Percentiles rank a stretch among this genome's conserved stretches.
Evolutionary conservation across 2,113 vertebrate species (phyloP).

Genomic region (Balaeniceps rex): DNA sequence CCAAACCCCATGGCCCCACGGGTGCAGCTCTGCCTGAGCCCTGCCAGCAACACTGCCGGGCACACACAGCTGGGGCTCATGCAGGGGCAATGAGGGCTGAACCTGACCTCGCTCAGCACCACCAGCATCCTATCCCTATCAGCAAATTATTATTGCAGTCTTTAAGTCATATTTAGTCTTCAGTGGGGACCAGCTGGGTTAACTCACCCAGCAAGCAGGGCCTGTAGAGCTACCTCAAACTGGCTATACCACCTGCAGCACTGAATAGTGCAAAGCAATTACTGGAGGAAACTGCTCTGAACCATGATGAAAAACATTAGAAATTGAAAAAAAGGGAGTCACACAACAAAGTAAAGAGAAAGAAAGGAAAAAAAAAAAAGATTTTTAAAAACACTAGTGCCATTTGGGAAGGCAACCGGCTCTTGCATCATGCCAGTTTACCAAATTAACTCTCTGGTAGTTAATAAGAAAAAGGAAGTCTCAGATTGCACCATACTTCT

Average conservation of each 20-base stretch:
- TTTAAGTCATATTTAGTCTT: not conserved
- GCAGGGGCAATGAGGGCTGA: not conserved
- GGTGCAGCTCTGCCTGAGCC: not conserved
- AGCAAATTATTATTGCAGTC: not conserved
- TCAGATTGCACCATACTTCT: not conserved
- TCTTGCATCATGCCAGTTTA: not conserved
- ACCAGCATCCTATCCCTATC: not conserved
- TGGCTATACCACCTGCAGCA: not conserved
- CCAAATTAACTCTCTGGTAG: not conserved
- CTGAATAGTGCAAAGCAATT: not conserved
- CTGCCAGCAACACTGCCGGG: not conserved
- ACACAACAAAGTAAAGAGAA: not conserved
- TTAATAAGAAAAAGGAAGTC: not conserved
- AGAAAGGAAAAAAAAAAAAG: not conserved
- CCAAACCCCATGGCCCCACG: rapidly evolving
- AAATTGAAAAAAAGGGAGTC: rapidly evolving
- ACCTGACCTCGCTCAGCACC: not conserved
- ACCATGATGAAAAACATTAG: not conserved
- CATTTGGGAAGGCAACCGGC: not conserved
- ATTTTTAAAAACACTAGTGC: not conserved
- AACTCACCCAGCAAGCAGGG: not conserved
- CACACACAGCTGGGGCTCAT: not conserved
- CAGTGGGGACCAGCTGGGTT: not conserved
- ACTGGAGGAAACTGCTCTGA: not conserved
- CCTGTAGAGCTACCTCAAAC: not conserved